Base-by-base conservation (phyloP, 1,140 invertebrate genomes). In the Danaus plexippus region DNA sequence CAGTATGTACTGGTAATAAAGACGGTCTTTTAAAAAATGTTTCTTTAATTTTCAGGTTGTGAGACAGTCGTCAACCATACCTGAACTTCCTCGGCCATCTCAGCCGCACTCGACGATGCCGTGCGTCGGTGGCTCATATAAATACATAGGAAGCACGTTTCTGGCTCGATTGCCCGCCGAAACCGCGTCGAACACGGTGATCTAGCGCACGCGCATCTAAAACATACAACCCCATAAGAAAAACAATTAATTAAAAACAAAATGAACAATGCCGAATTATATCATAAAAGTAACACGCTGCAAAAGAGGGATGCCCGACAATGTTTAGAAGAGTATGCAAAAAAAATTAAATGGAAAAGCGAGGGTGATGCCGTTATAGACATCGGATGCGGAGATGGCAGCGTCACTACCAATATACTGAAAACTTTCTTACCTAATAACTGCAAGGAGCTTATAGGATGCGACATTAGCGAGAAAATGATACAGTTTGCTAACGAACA, bases 301-400 rank as follows among this genome's bases (percentile, higher is more conserved):
- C 94, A 95, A 71, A 89, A 89, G 43, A 87, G 89, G 6, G 93
- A 94, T 71, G 91, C 92, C 1, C 69, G 88, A 1, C 88, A 91
- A 40, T 89, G 93, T 1, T 76, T 95, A 13, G 88, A 92, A 40
- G 91, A 93, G 69, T 94, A 90, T 69, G 77, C 87, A 2, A 79
- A 80, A 4, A 83, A 87, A 44, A 88, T 93, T 11, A 80, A 88
- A 60, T 92, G 92, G 91, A 85, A 87, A 48, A 67, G 77, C 6
- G 80, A 85, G 22, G 88, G 87, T 2, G 79, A 80, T 40, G 87
- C 86, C 45, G 80, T 94, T 1, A 81, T 96, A 55, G 95, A 96
- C 68, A 89, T 96, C 11, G 95, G 95, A 1, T 94, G 92, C 52
- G 95, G 94, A 0, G 92, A 93, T 11, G 94, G 94, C 0, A 88